phyloP scores from a whole-genome alignment of 2,113 vertebrate genomes.

The Vombatus ursinus region DNA sequence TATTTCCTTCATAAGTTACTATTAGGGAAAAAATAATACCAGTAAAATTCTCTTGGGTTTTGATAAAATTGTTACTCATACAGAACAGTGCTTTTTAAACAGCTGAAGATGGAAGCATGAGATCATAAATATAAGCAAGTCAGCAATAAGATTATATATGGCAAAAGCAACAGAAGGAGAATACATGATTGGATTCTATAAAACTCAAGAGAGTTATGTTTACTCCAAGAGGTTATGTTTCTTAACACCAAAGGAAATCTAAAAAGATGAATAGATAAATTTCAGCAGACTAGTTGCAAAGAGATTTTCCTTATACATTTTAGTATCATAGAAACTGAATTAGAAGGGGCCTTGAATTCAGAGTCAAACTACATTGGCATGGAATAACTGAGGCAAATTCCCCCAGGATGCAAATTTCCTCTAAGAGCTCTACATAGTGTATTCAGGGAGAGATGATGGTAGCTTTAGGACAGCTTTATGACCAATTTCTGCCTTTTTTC shows the following conservation, averaged over 20 bases:
- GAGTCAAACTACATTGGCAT: not conserved
- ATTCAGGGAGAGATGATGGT: not conserved
- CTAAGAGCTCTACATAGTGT: not conserved
- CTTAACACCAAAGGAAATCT: slow-evolving; percentile 3
- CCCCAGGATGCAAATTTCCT: not conserved
- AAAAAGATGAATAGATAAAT: not conserved
- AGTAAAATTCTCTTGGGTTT: not conserved
- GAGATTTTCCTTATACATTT: not conserved
- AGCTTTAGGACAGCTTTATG: not conserved
- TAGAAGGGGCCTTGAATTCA: not conserved
- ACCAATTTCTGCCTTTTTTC: not conserved
- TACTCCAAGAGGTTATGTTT: not conserved
- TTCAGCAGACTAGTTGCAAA: not conserved
- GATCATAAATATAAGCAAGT: not conserved
- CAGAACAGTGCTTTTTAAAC: not conserved
- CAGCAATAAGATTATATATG: not conserved
- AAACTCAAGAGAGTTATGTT: not conserved
- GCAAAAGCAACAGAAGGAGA: not conserved
- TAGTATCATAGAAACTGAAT: not conserved
- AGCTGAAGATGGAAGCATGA: not conserved
- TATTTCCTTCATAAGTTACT: slow-evolving; percentile 21
- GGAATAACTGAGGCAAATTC: not conserved
- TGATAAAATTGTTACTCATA: not conserved
- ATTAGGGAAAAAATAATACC: not conserved
- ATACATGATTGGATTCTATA: not conserved